phyloP scores from a whole-genome alignment of 2,113 vertebrate genomes.

The Silurus asotus region DNA sequence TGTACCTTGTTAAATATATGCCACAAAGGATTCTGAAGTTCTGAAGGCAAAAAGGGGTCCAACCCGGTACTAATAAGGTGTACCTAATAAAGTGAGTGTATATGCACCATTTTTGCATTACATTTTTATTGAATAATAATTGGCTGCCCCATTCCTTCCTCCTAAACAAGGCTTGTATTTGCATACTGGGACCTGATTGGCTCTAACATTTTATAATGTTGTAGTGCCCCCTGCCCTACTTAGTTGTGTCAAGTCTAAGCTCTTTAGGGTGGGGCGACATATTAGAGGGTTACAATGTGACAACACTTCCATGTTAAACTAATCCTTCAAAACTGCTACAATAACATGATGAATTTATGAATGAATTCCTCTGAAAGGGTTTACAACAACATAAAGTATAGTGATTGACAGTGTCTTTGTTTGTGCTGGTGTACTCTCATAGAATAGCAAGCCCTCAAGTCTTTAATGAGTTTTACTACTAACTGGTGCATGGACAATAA shows the following conservation, averaged over 20 bases:
- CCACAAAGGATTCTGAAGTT: too few relatives aligned
- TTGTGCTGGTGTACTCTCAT: neutral
- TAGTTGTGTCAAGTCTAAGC: too few relatives aligned
- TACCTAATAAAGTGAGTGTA: too few relatives aligned
- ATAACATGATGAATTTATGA: neutral
- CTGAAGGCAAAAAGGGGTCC: too few relatives aligned
- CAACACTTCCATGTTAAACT: neutral
- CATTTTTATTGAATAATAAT: too few relatives aligned
- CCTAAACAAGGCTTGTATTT: neutral
- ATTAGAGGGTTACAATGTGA: too few relatives aligned
- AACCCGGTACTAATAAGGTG: too few relatives aligned
- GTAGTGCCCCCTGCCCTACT: too few relatives aligned
- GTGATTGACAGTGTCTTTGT: neutral
- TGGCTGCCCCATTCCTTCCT: neutral
- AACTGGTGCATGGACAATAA: neutral
- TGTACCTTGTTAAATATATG: too few relatives aligned
- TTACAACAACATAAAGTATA: neutral
- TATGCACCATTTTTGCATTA: too few relatives aligned
- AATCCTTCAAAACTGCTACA: neutral
- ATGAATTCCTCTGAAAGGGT: neutral
- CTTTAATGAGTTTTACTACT: neutral
- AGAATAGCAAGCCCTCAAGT: neutral
- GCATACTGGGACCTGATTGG: neutral
- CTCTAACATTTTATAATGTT: neutral
- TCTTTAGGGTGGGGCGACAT: too few relatives aligned